Conservation (phyloP, 2,113 vertebrate genomes). For the Garra rufa region DNA sequence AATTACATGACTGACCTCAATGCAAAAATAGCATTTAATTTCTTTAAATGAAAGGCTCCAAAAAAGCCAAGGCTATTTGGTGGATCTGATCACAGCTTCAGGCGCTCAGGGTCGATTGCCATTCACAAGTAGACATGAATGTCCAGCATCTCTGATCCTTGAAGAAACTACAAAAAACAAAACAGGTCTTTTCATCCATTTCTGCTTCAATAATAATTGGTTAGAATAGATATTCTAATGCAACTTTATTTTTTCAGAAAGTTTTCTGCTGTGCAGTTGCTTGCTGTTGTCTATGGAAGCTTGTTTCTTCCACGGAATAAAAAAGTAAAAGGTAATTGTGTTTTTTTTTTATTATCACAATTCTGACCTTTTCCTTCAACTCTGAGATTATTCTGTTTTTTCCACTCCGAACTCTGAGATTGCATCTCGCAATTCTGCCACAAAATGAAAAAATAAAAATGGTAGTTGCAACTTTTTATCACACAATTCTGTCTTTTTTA, state of each 20-base stretch:
- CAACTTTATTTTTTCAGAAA: background rate
- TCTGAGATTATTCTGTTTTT: no score
- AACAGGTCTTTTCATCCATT: background rate
- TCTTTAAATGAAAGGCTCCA: slow-evolving; percentile 33
- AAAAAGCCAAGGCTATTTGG: slow-evolving; percentile 28
- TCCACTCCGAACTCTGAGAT: no score
- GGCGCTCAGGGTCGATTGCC: slow-evolving; percentile 47
- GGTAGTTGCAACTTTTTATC: no score
- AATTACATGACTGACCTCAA: slow-evolving; percentile 25
- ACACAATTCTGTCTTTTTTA: no score
- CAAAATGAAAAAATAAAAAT: no score
- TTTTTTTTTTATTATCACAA: no score
- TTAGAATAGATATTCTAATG: background rate
- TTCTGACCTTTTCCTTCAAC: no score
- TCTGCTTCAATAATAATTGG: background rate
- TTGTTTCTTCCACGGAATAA: background rate
- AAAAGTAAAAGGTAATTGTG: background rate
- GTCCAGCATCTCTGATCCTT: slow-evolving; percentile 37
- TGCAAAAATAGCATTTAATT: slow-evolving; percentile 25
- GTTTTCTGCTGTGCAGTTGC: background rate
- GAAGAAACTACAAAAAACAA: slow-evolving; percentile 34
- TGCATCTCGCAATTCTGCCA: no score
- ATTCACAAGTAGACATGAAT: slow-evolving; percentile 43
- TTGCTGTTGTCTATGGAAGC: background rate
- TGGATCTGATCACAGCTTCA: slow-evolving; percentile 21